Conservation (phyloP, 1,140 invertebrate genomes). For the Diorhabda sublineata region DNA sequence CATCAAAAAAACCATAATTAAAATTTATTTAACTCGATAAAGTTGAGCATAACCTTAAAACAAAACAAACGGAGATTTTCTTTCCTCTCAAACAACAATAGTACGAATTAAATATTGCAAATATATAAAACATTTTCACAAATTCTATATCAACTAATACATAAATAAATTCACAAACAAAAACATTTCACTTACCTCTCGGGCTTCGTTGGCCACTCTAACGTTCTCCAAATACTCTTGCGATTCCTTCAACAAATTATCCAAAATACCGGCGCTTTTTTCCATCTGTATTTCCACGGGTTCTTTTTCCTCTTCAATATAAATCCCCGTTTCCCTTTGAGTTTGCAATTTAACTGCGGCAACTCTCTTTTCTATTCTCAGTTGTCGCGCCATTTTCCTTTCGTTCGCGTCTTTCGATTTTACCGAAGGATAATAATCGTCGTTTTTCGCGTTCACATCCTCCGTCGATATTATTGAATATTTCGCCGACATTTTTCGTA, state of each 20-base stretch:
- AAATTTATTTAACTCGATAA: too few species aligned
- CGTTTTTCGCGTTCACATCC: too few species aligned
- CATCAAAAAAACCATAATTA: too few species aligned
- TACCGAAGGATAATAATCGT: slow-evolving; percentile 25
- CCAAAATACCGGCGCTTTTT: slow-evolving; percentile 55
- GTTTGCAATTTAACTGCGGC: background rate
- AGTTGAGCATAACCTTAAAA: too few species aligned
- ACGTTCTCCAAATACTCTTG: slow-evolving; percentile 70
- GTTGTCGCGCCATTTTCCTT: slow-evolving; percentile 57
- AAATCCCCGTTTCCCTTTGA: slow-evolving; percentile 23
- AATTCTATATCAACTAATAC: too few species aligned
- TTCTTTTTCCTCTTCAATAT: slow-evolving; percentile 39
- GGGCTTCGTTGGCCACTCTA: slow-evolving; percentile 65
- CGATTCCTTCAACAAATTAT: slow-evolving; percentile 60
- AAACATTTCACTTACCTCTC: slow-evolving; percentile 53
- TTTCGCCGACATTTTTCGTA: too few species aligned
- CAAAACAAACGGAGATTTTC: too few species aligned
- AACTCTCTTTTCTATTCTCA: slow-evolving; percentile 57
- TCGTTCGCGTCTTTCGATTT: slow-evolving; percentile 52
- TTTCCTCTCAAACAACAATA: too few species aligned
- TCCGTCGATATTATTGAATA: too few species aligned
- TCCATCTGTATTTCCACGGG: slow-evolving; percentile 57
- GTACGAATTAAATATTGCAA: too few species aligned
- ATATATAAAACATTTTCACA: too few species aligned
- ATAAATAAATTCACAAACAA: too few species aligned